Evolutionary conservation across 1,140 invertebrate species (phyloP).

Genomic region (Lordiphosa clarofinis): DNA sequence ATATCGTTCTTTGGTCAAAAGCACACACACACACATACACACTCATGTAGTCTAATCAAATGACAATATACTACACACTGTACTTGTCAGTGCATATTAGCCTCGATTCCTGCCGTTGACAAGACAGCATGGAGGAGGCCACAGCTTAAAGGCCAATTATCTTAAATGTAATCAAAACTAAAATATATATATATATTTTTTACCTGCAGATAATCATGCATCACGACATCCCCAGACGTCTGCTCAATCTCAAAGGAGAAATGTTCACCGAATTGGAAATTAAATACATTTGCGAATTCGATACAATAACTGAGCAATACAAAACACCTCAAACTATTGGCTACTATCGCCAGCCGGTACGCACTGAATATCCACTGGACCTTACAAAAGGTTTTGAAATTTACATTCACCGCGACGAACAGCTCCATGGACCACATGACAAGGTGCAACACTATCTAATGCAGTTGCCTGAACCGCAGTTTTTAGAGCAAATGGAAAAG

Average conservation of each 20-base stretch:
- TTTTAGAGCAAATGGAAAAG: background rate
- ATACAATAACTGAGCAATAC: background rate
- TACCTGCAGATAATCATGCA: too few species aligned
- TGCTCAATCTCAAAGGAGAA: background rate
- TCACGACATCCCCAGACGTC: too few species aligned
- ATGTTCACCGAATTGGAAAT: background rate
- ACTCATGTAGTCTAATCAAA: too few species aligned
- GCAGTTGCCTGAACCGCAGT: constrained; percentile 1
- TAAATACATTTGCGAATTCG: background rate
- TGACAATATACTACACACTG: too few species aligned
- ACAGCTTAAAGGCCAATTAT: too few species aligned
- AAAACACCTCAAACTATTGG: constrained; percentile 2
- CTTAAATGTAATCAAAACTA: too few species aligned
- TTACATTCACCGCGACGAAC: background rate
- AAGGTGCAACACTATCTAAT: constrained; percentile 7
- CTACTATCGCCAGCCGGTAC: constrained; percentile 13
- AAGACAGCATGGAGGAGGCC: too few species aligned
- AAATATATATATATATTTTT: too few species aligned
- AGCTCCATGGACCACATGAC: background rate
- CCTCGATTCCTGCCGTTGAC: too few species aligned
- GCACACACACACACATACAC: too few species aligned
- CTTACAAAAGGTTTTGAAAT: constrained; percentile 6
- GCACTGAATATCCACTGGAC: constrained; percentile 14
- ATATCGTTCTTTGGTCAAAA: too few species aligned
- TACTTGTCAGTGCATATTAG: too few species aligned